A percentile compares a stretch with the other conserved stretches of the same genome.
phyloP scores from a whole-genome alignment of 2,888 invertebrate species.

The Psylliodes chrysocephalus region DNA sequence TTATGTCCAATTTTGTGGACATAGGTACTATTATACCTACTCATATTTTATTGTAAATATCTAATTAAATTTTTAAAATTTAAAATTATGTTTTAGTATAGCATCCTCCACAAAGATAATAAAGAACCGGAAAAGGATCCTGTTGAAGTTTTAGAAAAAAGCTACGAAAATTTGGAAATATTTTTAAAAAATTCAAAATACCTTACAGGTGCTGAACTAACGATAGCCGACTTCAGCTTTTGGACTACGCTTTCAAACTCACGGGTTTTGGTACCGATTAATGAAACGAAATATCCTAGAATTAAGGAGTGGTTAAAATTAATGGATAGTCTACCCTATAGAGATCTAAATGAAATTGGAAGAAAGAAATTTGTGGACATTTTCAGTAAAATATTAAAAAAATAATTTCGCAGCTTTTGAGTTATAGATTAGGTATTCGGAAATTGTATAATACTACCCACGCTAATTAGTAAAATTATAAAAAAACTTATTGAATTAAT shows the following conservation, averaged over 20 bases:
- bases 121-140: not conserved
- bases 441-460: too few species aligned
- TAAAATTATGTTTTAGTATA: too few species aligned
- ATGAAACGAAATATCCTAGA: constrained; percentile 39
- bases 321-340: constrained; percentile 42
- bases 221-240: constrained; percentile 38
- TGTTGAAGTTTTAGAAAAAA: not conserved
- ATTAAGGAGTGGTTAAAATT: constrained; percentile 55
- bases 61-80: too few species aligned
- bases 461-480: too few species aligned
- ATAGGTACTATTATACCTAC: too few species aligned
- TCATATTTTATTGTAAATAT: too few species aligned
- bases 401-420: too few species aligned
- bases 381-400: not conserved
- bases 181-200: constrained; percentile 60
- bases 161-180: not conserved
- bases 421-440: too few species aligned
- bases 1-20: too few species aligned
- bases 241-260: constrained; percentile 21
- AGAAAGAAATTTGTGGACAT: not conserved
- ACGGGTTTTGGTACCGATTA: constrained; percentile 21
- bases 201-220: constrained; percentile 63
- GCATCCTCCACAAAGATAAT: not conserved
- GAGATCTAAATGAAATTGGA: constrained; percentile 8
- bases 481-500: too few species aligned